A percentile compares a stretch with the other conserved stretches of the same genome.
phyloP scores from a whole-genome alignment of 2,888 invertebrate species.

The Fabriciana adippe region DNA sequence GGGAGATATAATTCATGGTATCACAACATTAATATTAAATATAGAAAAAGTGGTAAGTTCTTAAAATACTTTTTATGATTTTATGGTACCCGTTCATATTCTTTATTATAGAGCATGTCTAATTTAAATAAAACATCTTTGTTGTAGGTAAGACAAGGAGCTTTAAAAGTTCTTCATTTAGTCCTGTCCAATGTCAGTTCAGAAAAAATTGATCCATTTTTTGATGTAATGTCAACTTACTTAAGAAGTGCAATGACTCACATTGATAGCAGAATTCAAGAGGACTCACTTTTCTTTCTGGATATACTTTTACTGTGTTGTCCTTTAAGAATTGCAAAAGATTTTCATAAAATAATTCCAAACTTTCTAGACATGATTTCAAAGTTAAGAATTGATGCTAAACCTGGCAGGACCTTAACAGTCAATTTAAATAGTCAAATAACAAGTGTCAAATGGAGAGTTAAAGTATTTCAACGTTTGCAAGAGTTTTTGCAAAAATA shows the following conservation, averaged over 20 bases:
- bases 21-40: slow-evolving; percentile 87
- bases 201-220: slow-evolving; percentile 86
- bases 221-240: slow-evolving; percentile 89
- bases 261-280: slow-evolving; percentile 89
- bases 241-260: slow-evolving; percentile 95
- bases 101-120: background rate
- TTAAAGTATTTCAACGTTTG: slow-evolving; percentile 88
- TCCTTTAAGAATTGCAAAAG: slow-evolving; percentile 84
- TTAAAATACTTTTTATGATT: background rate
- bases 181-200: slow-evolving; percentile 66
- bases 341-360: slow-evolving; percentile 87
- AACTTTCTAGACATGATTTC: slow-evolving; percentile 94
- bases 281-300: slow-evolving; percentile 90
- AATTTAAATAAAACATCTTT: slow-evolving; percentile 11
- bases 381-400: slow-evolving; percentile 84
- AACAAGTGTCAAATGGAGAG: slow-evolving; percentile 90
- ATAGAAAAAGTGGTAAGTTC: slow-evolving; percentile 83
- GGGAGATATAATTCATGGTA: slow-evolving; percentile 85
- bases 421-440: slow-evolving; percentile 87
- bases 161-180: slow-evolving; percentile 80
- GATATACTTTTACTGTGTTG: slow-evolving; percentile 88
- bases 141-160: slow-evolving; percentile 79
- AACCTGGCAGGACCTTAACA: slow-evolving; percentile 85
- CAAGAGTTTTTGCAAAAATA: slow-evolving; percentile 75
- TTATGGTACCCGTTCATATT: background rate